Conservation (phyloP, 1,140 invertebrate genomes). For the Ostrea edulis region DNA sequence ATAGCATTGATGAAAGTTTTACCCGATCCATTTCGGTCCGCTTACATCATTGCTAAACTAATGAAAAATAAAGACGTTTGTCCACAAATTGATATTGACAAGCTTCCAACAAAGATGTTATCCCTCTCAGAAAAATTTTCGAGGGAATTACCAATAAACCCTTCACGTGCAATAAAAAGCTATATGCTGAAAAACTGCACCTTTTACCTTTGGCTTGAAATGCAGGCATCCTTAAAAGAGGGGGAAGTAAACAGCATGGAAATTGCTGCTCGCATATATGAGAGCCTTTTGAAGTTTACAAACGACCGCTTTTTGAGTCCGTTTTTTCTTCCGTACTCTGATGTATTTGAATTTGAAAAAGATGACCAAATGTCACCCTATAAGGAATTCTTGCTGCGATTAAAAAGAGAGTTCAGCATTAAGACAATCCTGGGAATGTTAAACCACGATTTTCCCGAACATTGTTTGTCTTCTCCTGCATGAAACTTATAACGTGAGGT, state of each 20-base stretch:
- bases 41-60: conserved; percentile 37
- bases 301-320: background rate
- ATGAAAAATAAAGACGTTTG: conserved; percentile 45
- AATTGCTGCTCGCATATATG: background rate
- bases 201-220: conserved; percentile 24
- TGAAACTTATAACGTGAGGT: no score
- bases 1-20: conserved; percentile 42
- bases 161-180: conserved; percentile 36
- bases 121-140: background rate
- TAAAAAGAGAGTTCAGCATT: conserved; percentile 11
- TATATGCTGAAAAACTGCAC: conserved; percentile 54
- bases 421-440: background rate
- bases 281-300: background rate
- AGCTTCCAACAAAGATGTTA: background rate
- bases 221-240: background rate
- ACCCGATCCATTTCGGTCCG: conserved; percentile 8
- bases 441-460: background rate
- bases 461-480: background rate
- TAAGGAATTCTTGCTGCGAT: background rate
- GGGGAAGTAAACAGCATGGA: background rate
- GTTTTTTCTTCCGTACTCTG: conserved; percentile 49
- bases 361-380: background rate
- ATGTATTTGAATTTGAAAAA: conserved; percentile 46
- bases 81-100: conserved; percentile 42
- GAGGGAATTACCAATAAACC: conserved; percentile 20